Evolutionary conservation across 2,888 invertebrate species (phyloP), one percentile per base, ranked within the genome.

Genomic region (Agonopterix subpropinquella): DNA sequence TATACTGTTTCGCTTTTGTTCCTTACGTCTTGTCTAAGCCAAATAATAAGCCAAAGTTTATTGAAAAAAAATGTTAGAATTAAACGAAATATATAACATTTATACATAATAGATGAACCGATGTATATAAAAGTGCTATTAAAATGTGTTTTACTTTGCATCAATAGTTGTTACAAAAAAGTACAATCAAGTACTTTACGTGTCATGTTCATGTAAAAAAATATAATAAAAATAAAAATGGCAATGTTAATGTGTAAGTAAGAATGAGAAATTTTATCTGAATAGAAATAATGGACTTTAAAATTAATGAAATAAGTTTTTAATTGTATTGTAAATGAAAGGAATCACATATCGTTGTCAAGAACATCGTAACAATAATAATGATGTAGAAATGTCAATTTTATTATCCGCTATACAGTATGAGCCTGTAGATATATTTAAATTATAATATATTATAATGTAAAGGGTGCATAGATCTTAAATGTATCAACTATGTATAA

Each of bases 21-120:
- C 53, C 64, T 71, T 65, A 28, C 28, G 28, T 69, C 67, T 73
- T 64, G 62, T 70, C 70, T 73, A 80, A 75, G 85, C 84, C 85
- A 85, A 85, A 86, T 70, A 75, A 61, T 68, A 77, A 79, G 85
- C 84, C 86, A 85, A 86, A 86, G 80, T 77, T 73, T 68, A 67
- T 66, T 62, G 70, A 73, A 66, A 66, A 65, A 64, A 44, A 8
- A 11, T 42, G 45, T 50, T 53, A 47, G 49, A 49, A 37, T 39
- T 48, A 28, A 28, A 28, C 28, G 28, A 36, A 49, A 46, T 13
- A 46, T 48, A 52, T 42, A 45, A 49, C 35, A 44, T 44, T 36
- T 41, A 47, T 35, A 45, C 9, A 48, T 35, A 43, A 13, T 48
- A 43, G 10, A 48, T 48, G 54, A 54, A 50, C 49, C 48, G 47